These are phyloP conservation scores for Bombus huntii DNA, from an alignment of 1,140 invertebrate genomes.

Conservation along the genomic window DNA sequence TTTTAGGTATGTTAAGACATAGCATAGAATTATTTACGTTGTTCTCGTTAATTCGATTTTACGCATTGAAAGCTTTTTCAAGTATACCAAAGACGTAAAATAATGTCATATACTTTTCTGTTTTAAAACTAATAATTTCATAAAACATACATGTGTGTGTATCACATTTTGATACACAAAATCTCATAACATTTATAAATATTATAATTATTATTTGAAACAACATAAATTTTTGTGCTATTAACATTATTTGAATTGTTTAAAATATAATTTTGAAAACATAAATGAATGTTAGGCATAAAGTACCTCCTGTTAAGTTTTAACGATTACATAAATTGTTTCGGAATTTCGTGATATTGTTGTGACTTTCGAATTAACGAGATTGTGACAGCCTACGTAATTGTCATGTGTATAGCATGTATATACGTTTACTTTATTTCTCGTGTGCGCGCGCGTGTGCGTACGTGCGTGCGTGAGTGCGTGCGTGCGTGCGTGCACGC, in stretches of 20 bases:
- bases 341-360: neutral
- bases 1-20: constrained; percentile 11
- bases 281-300: neutral
- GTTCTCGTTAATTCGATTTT: constrained; percentile 33
- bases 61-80: neutral
- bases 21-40: neutral
- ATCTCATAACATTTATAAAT: neutral
- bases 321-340: neutral
- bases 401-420: constrained; percentile 9
- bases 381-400: constrained; percentile 12
- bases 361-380: constrained; percentile 30
- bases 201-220: neutral
- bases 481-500: neutral
- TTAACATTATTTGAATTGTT: neutral
- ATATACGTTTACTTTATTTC: neutral
- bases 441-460: neutral
- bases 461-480: neutral
- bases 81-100: constrained; percentile 20
- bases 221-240: neutral
- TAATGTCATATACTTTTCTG: neutral
- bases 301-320: neutral
- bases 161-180: neutral
- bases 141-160: neutral
- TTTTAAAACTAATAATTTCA: neutral
- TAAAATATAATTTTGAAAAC: neutral